Base-by-base conservation (phyloP, 2,888 invertebrate genomes). In the Tenthredo notha region DNA sequence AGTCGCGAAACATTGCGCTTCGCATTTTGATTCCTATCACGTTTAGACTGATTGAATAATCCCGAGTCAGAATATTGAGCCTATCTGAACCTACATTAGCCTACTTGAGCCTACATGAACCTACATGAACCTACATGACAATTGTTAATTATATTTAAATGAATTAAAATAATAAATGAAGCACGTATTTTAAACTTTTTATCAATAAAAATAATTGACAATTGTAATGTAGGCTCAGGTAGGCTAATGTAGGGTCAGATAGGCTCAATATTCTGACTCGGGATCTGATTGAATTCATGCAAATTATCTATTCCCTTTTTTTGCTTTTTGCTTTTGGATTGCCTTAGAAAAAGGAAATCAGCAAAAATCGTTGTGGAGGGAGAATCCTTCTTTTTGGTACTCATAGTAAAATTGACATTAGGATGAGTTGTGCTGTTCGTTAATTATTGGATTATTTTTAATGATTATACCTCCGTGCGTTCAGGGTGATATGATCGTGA, bases 1-100 rank as follows among this genome's bases (percentile, higher is more conserved):
- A 61, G 21, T 21, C 61, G 25, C 25, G 18, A 61, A 67, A 67
- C 33, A 67, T 67, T 33, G 15, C 67, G 67, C 67, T 4, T 15
- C 33, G 29, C 18, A 15, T 33, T 67, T 25, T 10, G 25, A 21
- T 25, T 18, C 33, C 67, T 67, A 33, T 67, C 67, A 33, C 9
- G 37, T 29, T 70, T 37, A 37, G 70, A 37, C 72, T 74, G 72
- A 43, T 74, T 74, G 72, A 74, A 74, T 67, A 33, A 33, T n/a
- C n/a, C n/a, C n/a, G n/a, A n/a, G n/a, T n/a, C n/a, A n/a, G n/a
- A n/a, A n/a, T n/a, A n/a, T n/a, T n/a, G n/a, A n/a, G n/a, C n/a
- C n/a, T n/a, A n/a, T n/a, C n/a, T n/a, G n/a, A n/a, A n/a, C n/a
- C n/a, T n/a, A n/a, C n/a, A n/a, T n/a, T n/a, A n/a, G n/a, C n/a